These are phyloP conservation scores for Falco concolor DNA, from an alignment of 2,797 vertebrate species.

Conservation along the genomic window DNA sequence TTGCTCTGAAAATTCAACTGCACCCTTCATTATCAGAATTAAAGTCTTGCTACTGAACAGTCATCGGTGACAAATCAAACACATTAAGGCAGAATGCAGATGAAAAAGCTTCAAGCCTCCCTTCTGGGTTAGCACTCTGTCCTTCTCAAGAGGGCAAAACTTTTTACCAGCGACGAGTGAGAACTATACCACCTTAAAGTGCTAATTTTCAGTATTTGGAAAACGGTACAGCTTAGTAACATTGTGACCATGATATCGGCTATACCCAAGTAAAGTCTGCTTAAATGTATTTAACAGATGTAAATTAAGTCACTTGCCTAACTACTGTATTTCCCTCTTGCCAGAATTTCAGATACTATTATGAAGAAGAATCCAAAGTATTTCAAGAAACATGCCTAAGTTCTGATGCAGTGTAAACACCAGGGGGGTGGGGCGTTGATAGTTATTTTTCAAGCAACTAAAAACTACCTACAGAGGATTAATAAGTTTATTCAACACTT, in stretches of 20 bases:
- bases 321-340: neutral
- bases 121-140: neutral
- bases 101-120: conserved; percentile 4
- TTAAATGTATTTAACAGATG: neutral
- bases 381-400: conserved; percentile 28
- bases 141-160: neutral
- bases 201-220: conserved; percentile 30
- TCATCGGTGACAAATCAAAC: conserved; percentile 19
- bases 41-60: conserved; percentile 1
- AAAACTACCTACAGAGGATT: conserved; percentile 50
- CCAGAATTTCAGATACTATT: neutral
- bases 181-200: conserved; percentile 56
- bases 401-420: conserved; percentile 53
- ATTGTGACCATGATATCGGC: neutral
- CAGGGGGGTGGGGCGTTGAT: neutral
- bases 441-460: conserved; percentile 62
- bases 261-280: neutral
- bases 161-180: neutral
- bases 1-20: neutral
- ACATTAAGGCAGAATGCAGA: conserved; percentile 48
- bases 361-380: conserved; percentile 20
- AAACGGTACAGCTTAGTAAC: neutral
- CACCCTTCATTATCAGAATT: neutral
- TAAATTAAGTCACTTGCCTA: neutral
- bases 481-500: conserved; percentile 41